Base-by-base conservation (phyloP, 2,113 vertebrate species). In the Strix uralensis region DNA sequence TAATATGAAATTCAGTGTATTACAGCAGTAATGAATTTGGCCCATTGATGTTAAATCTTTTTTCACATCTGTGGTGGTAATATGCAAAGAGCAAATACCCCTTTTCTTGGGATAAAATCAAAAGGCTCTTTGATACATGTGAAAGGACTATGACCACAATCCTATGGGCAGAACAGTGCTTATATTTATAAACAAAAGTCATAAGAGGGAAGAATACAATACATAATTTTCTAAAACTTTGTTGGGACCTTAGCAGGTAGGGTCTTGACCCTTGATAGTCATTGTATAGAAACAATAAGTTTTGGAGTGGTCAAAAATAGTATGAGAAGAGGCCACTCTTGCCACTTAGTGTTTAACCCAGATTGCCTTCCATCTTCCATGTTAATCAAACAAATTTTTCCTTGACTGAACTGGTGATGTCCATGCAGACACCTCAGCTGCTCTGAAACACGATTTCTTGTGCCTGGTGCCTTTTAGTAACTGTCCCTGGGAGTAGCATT, bases 341-440 rank as follows among this genome's bases (percentile, higher is more conserved):
- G 19, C 4, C 17, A 18, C 12, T 11, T 32, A 46, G 11, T 13
- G 13, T 7, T 66, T 86, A 70, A 74, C 14, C 2, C 5, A 34
- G 8, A 3, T 73, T 86, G 3, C 3, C 4, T 38, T 11, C 19
- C 13, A n/a, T 40, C 36, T 86, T 80, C 20, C 46, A 23, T 0
- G 0, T 32, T 51, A 81, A 46, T 54, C 17, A 61, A 61, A 85
- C 2, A 42, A 23, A 22, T 44, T 36, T 67, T 81, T 59, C 6
- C 3, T 69, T 78, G 30, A 22, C 25, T 57, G 7, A 0, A 3
- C 4, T 47, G 5, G 3, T 61, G 11, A 25, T 34, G 19, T 1
- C 5, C 9, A 7, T 18, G 15, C 20, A 15, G 23, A 29, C 20
- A 74, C 7, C 10, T 62, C n/a, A 73, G 22, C 13, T 49, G 4